Evolutionary conservation across 1,140 invertebrate genomes (phyloP).

Genomic region (Caenorhabditis briggsae): DNA sequence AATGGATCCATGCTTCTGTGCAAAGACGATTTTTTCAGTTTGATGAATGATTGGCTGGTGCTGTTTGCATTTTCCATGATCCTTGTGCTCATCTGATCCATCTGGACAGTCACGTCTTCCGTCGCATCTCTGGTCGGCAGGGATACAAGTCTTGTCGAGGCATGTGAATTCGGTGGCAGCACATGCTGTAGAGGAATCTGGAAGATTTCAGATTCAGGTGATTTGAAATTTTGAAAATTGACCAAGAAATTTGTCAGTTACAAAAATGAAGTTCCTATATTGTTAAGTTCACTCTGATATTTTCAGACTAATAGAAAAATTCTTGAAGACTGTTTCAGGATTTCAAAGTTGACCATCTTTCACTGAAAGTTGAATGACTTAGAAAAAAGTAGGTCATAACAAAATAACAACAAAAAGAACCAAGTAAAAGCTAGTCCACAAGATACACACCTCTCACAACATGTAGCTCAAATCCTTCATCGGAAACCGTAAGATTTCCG

Average conservation of each 20-base stretch:
- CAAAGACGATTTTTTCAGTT: conserved; percentile 56
- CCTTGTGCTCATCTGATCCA: conserved; percentile 84
- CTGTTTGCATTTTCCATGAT: conserved; percentile 57
- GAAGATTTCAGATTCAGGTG: background rate
- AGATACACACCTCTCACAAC: conserved; percentile 60
- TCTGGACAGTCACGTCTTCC: conserved; percentile 85
- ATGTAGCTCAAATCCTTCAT: conserved; percentile 65
- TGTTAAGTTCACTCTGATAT: no score
- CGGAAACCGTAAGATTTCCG: conserved; percentile 60
- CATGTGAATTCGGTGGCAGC: conserved; percentile 44
- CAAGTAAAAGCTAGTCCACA: background rate
- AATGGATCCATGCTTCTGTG: conserved; percentile 61
- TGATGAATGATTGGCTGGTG: conserved; percentile 64
- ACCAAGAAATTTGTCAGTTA: no score
- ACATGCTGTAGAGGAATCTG: conserved; percentile 48
- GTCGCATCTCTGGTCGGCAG: conserved; percentile 81
- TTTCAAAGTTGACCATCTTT: background rate
- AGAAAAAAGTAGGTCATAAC: no score
- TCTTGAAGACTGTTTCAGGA: no score
- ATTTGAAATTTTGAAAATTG: no score
- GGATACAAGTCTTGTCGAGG: conserved; percentile 57
- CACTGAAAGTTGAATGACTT: no score
- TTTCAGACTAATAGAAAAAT: no score
- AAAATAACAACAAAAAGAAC: no score
- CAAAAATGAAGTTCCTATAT: no score